These are phyloP conservation scores for Acyrthosiphon pisum DNA, from an alignment of 1,140 invertebrate species.

Conservation along the genomic window DNA sequence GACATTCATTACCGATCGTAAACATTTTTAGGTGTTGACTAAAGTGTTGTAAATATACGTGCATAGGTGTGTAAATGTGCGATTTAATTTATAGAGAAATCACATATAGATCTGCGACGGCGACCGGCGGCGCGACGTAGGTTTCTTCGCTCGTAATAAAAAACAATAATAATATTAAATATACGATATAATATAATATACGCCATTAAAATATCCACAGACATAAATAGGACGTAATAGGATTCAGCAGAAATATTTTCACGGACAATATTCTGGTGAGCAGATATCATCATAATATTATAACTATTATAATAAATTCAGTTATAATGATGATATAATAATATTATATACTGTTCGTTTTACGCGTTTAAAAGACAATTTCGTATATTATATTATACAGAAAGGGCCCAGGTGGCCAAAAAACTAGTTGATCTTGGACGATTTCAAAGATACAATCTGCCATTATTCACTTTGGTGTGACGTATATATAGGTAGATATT, in stretches of 20 bases:
- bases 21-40: constrained; percentile 23
- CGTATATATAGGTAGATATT: not conserved
- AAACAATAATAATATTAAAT: not conserved
- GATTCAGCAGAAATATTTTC: not conserved
- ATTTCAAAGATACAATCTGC: not conserved
- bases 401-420: too few relatives aligned
- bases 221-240: not conserved
- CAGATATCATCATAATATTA: not conserved
- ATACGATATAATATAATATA: not conserved
- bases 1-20: constrained; percentile 18
- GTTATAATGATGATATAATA: not conserved
- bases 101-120: not conserved
- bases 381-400: too few relatives aligned
- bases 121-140: not conserved
- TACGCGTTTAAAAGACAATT: not conserved
- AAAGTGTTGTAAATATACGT: constrained; percentile 22
- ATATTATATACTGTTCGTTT: not conserved
- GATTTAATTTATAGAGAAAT: constrained; percentile 31
- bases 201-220: not conserved
- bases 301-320: too few relatives aligned
- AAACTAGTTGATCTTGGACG: too few relatives aligned
- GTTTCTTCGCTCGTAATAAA: not conserved
- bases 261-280: not conserved
- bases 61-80: not conserved
- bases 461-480: not conserved